Base-by-base conservation (phyloP, 2,888 invertebrate genomes). In the Automeris io region DNA sequence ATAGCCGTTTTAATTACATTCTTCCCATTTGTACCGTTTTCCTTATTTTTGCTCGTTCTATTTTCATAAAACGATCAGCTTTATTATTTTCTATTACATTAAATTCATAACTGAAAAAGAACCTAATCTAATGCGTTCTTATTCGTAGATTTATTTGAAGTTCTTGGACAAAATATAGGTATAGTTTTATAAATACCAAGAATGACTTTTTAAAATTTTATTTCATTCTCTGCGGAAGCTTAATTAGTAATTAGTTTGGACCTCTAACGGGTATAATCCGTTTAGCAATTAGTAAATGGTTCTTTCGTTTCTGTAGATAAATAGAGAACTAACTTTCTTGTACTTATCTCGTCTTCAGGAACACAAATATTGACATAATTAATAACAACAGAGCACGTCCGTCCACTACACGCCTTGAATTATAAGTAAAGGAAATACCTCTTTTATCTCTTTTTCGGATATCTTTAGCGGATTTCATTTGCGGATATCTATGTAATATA, bases 1-100 rank as follows among this genome's bases (percentile, higher is more conserved):
- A 76, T 79, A 73, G 65, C 68, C 61, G 64, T 65, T 78, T 73
- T 80, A 81, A 81, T 81, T 78, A 71, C 76, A 76, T 77, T 78
- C 73, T 73, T 76, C 64, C 63, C 66, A 60, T 67, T 70, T 54
- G 49, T 52, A 46, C 46, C 48, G 57, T 49, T 69, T 68, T 57
- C 60, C 61, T 64, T 66, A 67, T 68, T 70, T 65, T 64, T 57
- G 54, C 53, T 51, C 57, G 54, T 69, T 68, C 57, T 50, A 53
- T 53, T 62, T 61, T 62, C 50, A 58, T 61, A 57, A 57, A 59
- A 51, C 45, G 46, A 60, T 68, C 51, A 55, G 40, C 45, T 50
- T 57, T 46, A 25, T 39, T 34, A 23, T 29, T 34, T 29, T 26
- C 18, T 12, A 19, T 39, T 26, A 21, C 16, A 21, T 22, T 37